phyloP scores from a whole-genome alignment of 2,888 invertebrate species.

The Bugulina stolonifera region DNA sequence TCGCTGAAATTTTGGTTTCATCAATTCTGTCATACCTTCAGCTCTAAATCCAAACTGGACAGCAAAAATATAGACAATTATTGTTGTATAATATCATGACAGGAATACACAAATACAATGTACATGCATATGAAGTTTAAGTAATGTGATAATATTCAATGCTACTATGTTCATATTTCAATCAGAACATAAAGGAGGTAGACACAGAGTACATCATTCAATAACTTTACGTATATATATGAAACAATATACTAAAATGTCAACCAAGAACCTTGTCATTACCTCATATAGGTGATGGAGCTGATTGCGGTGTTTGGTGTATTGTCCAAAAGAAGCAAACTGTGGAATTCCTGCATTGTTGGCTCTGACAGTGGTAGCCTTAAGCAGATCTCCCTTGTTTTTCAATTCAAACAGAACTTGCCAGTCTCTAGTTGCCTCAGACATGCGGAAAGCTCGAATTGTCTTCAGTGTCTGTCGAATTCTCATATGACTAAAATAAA shows the following conservation, averaged over 20 bases:
- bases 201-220: too few species aligned
- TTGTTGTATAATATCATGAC: too few species aligned
- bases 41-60: neutral
- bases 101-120: too few species aligned
- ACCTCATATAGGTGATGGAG: conserved; percentile 3
- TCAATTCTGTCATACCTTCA: neutral
- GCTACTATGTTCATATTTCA: too few species aligned
- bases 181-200: too few species aligned
- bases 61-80: too few species aligned
- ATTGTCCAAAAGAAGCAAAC: neutral
- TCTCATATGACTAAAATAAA: conserved; percentile 20
- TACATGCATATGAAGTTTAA: too few species aligned
- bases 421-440: neutral
- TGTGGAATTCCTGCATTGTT: neutral
- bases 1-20: neutral
- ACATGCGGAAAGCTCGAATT: conserved; percentile 1
- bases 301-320: neutral
- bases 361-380: neutral
- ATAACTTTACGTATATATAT: too few species aligned
- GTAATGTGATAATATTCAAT: too few species aligned
- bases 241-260: too few species aligned
- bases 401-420: neutral
- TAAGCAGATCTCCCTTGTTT: neutral
- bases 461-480: neutral
- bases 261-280: neutral